Evolutionary conservation across 2,888 invertebrate species (phyloP).

Genomic region (Melinopterus prodromus): DNA sequence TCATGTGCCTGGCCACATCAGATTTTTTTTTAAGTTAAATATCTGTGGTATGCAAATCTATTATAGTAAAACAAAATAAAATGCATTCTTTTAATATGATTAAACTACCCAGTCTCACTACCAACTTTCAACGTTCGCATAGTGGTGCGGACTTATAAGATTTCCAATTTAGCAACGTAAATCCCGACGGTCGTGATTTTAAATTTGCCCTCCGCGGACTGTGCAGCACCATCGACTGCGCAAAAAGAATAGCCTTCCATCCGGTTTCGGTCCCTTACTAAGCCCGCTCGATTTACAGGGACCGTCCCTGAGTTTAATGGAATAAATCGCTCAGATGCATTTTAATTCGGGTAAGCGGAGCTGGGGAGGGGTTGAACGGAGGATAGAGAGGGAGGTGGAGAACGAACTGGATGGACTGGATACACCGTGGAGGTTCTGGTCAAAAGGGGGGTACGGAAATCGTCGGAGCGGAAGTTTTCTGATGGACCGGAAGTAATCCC

Average conservation of each 20-base stretch:
- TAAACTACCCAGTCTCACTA: neutral
- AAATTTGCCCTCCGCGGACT: neutral
- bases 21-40: no score
- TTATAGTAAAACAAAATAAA: no score
- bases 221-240: neutral
- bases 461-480: constrained; percentile 25
- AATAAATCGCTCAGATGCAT: constrained; percentile 4
- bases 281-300: neutral
- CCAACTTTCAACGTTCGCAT: neutral
- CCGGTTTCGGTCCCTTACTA: neutral
- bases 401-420: neutral
- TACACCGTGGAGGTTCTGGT: constrained; percentile 11
- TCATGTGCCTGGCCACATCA: no score
- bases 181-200: neutral
- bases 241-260: neutral
- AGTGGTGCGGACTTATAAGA: neutral
- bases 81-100: no score
- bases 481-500: constrained; percentile 29
- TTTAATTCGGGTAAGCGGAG: neutral
- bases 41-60: no score
- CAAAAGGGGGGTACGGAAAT: constrained; percentile 5
- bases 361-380: neutral
- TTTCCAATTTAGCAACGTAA: neutral
- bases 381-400: no score
- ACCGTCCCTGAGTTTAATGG: neutral